A percentile compares a stretch with the other conserved stretches of the same genome.
Evolutionary conservation across 1,140 invertebrate genomes (phyloP).

Genomic region (Camponotus floridanus): DNA sequence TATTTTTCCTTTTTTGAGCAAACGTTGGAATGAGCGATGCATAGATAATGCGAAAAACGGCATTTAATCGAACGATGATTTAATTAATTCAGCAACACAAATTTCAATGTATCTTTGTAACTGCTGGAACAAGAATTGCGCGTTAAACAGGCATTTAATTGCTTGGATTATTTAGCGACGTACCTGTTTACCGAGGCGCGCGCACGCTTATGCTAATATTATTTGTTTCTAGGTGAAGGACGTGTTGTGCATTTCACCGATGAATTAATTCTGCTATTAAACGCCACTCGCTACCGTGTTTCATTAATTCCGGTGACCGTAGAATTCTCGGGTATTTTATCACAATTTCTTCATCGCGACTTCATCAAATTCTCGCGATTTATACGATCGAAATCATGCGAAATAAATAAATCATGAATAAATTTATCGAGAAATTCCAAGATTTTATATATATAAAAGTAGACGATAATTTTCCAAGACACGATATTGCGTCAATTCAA

Average conservation of each 20-base stretch:
- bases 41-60: not conserved
- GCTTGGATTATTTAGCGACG: slow-evolving; percentile 47
- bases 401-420: too few relatives aligned
- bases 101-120: not conserved
- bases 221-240: slow-evolving; percentile 61
- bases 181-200: slow-evolving; percentile 1
- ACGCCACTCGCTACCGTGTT: slow-evolving; percentile 25
- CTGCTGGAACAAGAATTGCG: not conserved
- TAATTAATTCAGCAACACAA: not conserved
- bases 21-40: not conserved
- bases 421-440: not conserved
- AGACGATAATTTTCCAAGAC: slow-evolving; percentile 7
- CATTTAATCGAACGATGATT: not conserved
- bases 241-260: slow-evolving; percentile 25
- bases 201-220: slow-evolving; percentile 42
- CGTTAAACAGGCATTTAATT: slow-evolving; percentile 52
- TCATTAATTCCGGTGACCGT: slow-evolving; percentile 12
- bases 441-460: not conserved
- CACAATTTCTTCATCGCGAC: not conserved
- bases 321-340: not conserved
- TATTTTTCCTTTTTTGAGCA: not conserved
- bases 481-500: slow-evolving; percentile 21
- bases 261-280: slow-evolving; percentile 30
- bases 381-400: not conserved
- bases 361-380: not conserved